phyloP scores from a whole-genome alignment of 2,888 invertebrate species.

The Rhagonycha lutea region DNA sequence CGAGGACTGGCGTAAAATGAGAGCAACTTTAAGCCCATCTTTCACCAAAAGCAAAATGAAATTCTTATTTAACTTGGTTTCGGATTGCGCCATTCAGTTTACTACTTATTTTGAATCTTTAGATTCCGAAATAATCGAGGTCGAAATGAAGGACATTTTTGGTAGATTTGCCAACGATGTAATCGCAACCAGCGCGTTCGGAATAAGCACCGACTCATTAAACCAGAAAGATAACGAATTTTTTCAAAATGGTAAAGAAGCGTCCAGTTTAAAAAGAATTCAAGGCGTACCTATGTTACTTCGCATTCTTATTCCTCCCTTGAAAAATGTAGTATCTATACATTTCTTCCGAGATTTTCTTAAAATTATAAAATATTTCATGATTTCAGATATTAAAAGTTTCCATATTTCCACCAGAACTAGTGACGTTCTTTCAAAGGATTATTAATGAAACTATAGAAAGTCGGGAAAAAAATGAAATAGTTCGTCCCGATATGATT shows the following conservation, averaged over 20 bases:
- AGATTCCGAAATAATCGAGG: constrained; percentile 29
- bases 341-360: neutral
- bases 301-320: neutral
- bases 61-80: constrained; percentile 17
- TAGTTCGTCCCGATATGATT: constrained; percentile 20
- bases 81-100: constrained; percentile 33
- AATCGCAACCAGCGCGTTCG: constrained; percentile 60
- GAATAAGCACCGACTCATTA: constrained; percentile 60
- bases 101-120: constrained; percentile 34
- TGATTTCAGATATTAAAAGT: constrained; percentile 12
- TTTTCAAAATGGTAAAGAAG: constrained; percentile 57
- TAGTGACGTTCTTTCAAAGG: constrained; percentile 27
- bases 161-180: constrained; percentile 59
- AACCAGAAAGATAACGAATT: constrained; percentile 60
- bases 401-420: neutral
- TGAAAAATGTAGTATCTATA: neutral
- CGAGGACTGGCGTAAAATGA: constrained; percentile 23
- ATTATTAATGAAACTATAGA: constrained; percentile 32
- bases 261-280: constrained; percentile 48
- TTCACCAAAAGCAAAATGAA: constrained; percentile 27
- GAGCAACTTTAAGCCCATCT: constrained; percentile 21
- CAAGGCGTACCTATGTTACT: neutral
- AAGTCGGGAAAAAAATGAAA: neutral
- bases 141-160: constrained; percentile 56
- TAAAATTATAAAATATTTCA: neutral